phyloP scores from a whole-genome alignment of 2,797 vertebrate species.

The Chloroceryle inda region DNA sequence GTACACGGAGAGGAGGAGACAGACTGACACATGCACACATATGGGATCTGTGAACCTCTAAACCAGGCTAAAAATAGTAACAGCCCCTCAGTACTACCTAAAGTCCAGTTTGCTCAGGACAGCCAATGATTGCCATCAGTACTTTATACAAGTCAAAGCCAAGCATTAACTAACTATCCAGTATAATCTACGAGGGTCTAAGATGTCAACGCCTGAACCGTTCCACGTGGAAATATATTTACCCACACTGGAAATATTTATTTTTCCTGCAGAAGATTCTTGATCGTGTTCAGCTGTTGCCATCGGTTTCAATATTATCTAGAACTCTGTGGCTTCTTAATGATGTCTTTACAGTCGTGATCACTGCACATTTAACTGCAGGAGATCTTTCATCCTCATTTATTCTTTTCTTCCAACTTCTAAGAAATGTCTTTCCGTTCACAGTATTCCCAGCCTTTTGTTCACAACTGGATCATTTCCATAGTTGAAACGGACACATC shows the following conservation, averaged over 20 bases:
- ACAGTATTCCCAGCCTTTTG: background rate
- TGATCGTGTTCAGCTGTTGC: background rate
- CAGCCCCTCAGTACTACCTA: background rate
- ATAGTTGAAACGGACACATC: background rate
- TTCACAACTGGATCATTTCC: background rate
- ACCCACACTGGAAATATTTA: background rate
- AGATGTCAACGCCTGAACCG: background rate
- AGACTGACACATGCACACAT: background rate
- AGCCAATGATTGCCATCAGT: background rate
- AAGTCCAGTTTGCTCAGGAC: background rate
- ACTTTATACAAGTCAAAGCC: background rate
- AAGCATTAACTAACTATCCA: background rate
- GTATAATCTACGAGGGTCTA: background rate
- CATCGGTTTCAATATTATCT: conserved; percentile 5
- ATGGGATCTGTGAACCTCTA: background rate
- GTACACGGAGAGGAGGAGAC: background rate
- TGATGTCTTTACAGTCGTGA: background rate
- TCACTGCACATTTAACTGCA: background rate
- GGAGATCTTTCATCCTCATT: background rate
- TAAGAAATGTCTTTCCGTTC: conserved; percentile 30
- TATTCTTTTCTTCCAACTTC: conserved; percentile 20
- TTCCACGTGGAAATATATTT: background rate
- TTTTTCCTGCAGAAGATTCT: background rate
- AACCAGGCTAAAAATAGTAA: background rate
- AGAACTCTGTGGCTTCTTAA: conserved; percentile 3